Base-by-base conservation (phyloP, 2,888 invertebrate genomes). In the Epinotia nisella region DNA sequence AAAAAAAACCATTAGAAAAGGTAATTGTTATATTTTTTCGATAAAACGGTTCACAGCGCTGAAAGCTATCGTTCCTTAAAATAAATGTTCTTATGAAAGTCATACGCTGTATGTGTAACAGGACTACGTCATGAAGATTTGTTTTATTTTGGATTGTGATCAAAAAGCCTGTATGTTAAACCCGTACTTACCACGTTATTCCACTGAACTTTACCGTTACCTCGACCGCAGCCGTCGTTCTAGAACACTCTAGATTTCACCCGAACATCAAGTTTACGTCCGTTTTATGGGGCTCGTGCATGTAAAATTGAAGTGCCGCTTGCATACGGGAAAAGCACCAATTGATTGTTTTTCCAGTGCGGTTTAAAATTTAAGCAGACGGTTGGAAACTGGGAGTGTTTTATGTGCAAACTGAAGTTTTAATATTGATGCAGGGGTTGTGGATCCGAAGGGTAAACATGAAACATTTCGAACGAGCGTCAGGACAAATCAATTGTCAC, bases 211-310 rank as follows among this genome's bases (percentile, higher is more conserved):
- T 24, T 1, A 7, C 60, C 60, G 66, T 66, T 55, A 64, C 53
- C 66, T 55, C 13, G 49, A 55, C 45, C 77, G 78, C 78, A 35
- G 9, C 81, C 78, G 79, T 78, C 81, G 82, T 84, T 82, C 81
- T 82, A 81, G 83, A 86, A 78, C 81, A 83, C 84, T 82, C 81
- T 82, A 81, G 83, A 86, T 83, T 84, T 78, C 77, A 76, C 77
- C 72, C 76, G 76, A 80, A 77, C 80, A 81, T 82, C 79, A 81
- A 82, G 76, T 87, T 88, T 86, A 86, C 79, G 76, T 74, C 80
- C 79, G 79, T 86, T 87, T 87, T 88, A 87, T 81, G 76, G 78
- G 75, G 75, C 72, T 49, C 76, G 78, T 78, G 77, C 78, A 82
- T 79, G 76, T 76, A 72, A 76, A 75, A 78, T 76, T 78, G 74